Conservation (phyloP, 37 sponge, comb jelly and placozoan species). For the Chondrosia reniformis region DNA sequence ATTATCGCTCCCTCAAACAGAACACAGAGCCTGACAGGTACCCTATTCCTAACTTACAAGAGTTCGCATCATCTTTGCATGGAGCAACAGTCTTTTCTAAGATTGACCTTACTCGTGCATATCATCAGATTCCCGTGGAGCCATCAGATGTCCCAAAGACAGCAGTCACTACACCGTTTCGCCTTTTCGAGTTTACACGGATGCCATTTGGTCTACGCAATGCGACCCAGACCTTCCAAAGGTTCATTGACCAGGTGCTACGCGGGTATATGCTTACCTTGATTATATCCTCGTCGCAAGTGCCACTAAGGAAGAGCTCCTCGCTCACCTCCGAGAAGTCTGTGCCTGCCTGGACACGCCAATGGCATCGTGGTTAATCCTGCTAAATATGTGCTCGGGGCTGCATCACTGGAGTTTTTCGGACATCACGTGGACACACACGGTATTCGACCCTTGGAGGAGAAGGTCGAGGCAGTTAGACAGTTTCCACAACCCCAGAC, state of each 20-base stretch:
- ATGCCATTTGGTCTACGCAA: conserved; percentile 39
- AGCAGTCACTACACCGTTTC: conserved; percentile 15
- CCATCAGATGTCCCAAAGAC: conserved; percentile 15
- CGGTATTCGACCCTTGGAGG: conserved; percentile 24
- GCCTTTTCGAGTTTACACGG: conserved; percentile 20
- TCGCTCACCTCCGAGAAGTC: conserved; percentile 25
- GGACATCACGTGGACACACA: conserved; percentile 9
- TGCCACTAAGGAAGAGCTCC: conserved; percentile 37
- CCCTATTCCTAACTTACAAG: conserved; percentile 48
- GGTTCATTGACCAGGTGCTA: conserved; percentile 39
- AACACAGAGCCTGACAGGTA: conserved; percentile 35
- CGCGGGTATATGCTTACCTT: conserved; percentile 10
- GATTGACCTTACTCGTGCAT: conserved; percentile 36
- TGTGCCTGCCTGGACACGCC: conserved; percentile 15
- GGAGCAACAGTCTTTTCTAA: conserved; percentile 41
- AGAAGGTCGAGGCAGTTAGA: conserved; percentile 36
- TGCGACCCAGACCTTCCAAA: conserved; percentile 25
- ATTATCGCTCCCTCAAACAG: conserved; percentile 38
- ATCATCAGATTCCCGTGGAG: conserved; percentile 31
- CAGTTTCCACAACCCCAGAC: conserved; percentile 46
- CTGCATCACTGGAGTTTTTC: neutral
- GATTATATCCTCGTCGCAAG: conserved; percentile 26
- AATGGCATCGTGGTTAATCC: neutral
- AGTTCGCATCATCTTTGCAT: conserved; percentile 30
- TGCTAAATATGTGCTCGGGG: neutral